A percentile compares a stretch with the other conserved stretches of the same genome.
These are phyloP conservation scores for Orthonevra nobilis DNA, from an alignment of 2,888 invertebrate species.

Conservation along the genomic window DNA sequence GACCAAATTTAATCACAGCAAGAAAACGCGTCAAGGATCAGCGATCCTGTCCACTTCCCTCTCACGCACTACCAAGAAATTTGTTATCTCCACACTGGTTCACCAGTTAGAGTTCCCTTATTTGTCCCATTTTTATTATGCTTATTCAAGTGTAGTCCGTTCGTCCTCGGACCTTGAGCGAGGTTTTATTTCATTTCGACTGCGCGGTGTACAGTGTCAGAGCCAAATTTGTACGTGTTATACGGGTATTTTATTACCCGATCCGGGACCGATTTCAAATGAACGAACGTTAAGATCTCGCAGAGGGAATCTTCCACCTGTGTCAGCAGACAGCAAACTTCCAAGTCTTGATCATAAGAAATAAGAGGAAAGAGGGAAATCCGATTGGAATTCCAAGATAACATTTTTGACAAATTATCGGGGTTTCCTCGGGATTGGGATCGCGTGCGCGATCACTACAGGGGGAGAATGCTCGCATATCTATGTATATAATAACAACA, in stretches of 20 bases:
- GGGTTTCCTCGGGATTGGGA: constrained; percentile 66
- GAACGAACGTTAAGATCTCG: constrained; percentile 58
- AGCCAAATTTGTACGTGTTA: constrained; percentile 68
- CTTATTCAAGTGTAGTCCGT: constrained; percentile 39
- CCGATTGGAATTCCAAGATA: constrained; percentile 63
- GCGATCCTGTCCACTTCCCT: constrained; percentile 11
- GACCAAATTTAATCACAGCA: constrained; percentile 51
- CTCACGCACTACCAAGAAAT: constrained; percentile 37
- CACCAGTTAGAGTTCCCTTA: constrained; percentile 20
- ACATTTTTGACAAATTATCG: constrained; percentile 70
- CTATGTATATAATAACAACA: constrained; percentile 1
- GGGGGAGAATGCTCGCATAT: constrained; percentile 21
- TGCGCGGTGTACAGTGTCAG: constrained; percentile 47
- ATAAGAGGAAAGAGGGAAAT: constrained; percentile 34
- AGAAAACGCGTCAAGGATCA: constrained; percentile 35
- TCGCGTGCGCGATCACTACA: constrained; percentile 62
- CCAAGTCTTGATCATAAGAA: constrained; percentile 51
- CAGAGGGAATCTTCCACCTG: constrained; percentile 57
- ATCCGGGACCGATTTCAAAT: constrained; percentile 66
- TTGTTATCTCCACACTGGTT: background rate
- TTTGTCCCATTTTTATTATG: constrained; percentile 61
- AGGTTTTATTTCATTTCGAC: constrained; percentile 40
- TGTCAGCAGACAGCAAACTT: constrained; percentile 42
- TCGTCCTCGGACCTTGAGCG: constrained; percentile 22
- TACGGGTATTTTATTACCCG: constrained; percentile 69